A percentile compares a stretch with the other conserved stretches of the same genome.
These are phyloP conservation scores for Caenorhabditis sp. DNA, from an alignment of 2,888 invertebrate species.

Conservation along the genomic window DNA sequence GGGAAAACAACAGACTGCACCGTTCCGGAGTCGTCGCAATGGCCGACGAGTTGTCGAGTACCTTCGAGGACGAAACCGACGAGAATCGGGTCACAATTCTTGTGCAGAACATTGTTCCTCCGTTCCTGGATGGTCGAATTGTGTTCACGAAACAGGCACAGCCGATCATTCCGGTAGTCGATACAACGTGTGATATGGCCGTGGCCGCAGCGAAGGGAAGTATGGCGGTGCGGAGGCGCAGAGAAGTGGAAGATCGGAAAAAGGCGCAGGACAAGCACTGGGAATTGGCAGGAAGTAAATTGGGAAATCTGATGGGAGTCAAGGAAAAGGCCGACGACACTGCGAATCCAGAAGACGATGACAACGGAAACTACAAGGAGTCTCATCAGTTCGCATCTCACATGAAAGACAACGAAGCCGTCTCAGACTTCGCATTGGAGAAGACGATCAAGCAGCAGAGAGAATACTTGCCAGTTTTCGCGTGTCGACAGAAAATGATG, in stretches of 20 bases:
- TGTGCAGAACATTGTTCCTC: slow-evolving; percentile 98
- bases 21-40: slow-evolving; percentile 81
- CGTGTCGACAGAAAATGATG: slow-evolving; percentile 88
- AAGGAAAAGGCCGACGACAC: slow-evolving; percentile 85
- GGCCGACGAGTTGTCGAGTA: slow-evolving; percentile 53
- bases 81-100: slow-evolving; percentile 94
- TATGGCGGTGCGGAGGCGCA: slow-evolving; percentile 88
- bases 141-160: slow-evolving; percentile 88
- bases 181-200: slow-evolving; percentile 98
- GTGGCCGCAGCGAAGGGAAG: slow-evolving; percentile 94
- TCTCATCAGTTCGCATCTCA: slow-evolving; percentile 97
- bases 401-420: slow-evolving; percentile 83
- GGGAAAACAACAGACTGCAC: slow-evolving; percentile 98
- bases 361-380: slow-evolving; percentile 80
- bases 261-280: slow-evolving; percentile 98
- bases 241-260: slow-evolving; percentile 96
- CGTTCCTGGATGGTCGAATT: slow-evolving; percentile 97
- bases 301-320: slow-evolving; percentile 97
- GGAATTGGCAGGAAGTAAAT: slow-evolving; percentile 95
- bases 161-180: slow-evolving; percentile 81
- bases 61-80: slow-evolving; percentile 85
- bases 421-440: slow-evolving; percentile 89
- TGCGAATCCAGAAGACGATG: slow-evolving; percentile 63
- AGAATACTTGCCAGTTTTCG: slow-evolving; percentile 93
- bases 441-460: slow-evolving; percentile 88